A percentile compares a stretch with the other conserved stretches of the same genome.
phyloP scores from a whole-genome alignment of 2,888 invertebrate species.

The Lasioglossum zephyrum region DNA sequence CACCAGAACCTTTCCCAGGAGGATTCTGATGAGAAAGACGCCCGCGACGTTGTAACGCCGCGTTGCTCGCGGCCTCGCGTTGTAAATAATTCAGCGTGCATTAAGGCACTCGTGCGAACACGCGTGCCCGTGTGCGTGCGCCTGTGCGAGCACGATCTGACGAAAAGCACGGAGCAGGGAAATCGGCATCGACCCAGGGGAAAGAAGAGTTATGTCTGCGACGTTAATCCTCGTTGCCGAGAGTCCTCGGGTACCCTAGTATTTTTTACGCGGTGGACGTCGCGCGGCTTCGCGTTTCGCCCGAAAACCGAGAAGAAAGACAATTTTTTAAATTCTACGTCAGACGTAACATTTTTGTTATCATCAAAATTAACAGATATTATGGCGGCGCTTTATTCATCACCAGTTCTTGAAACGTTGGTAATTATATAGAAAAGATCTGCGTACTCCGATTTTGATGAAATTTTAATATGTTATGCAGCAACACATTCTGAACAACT shows the following conservation, averaged over 20 bases:
- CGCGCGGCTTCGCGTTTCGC: no score
- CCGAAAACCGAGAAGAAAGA: no score
- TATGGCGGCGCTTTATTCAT: no score
- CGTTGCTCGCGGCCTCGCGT: slow-evolving; percentile 39
- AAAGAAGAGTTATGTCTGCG: slow-evolving; percentile 4
- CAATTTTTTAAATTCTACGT: no score
- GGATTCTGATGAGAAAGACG: slow-evolving; percentile 55
- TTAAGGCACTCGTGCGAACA: slow-evolving; percentile 33
- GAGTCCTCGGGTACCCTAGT: slow-evolving; percentile 1
- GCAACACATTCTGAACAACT: no score
- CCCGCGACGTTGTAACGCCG: slow-evolving; percentile 22
- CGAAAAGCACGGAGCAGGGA: not conserved
- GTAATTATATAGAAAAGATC: no score
- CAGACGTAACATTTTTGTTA: no score
- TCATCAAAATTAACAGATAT: no score
- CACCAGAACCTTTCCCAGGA: slow-evolving; percentile 67
- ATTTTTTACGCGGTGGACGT: not conserved
- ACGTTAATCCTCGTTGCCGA: slow-evolving; percentile 11
- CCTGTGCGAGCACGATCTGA: not conserved
- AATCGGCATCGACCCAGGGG: not conserved
- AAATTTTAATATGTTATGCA: no score
- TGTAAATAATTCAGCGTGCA: slow-evolving; percentile 57
- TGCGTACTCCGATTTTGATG: no score
- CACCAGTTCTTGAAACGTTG: no score
- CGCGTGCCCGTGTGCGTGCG: not conserved